Conservation (phyloP, 2,113 vertebrate species). For the Ptychochromis oligacanthus region DNA sequence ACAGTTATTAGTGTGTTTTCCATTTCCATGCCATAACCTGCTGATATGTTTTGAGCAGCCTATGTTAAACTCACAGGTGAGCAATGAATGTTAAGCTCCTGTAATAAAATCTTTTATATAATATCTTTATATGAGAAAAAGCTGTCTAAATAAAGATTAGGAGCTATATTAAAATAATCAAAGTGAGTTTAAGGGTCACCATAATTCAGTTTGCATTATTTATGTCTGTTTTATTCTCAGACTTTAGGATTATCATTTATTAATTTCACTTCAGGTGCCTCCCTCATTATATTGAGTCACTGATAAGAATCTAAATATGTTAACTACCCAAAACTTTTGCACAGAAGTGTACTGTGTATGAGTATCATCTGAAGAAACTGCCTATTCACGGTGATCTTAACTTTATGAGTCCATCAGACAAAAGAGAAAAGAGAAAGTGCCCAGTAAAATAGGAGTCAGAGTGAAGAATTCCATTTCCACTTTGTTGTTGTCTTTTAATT, state of each 20-base stretch:
- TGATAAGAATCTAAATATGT: background rate
- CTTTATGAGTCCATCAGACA: no score
- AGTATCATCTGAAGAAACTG: background rate
- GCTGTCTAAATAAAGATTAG: background rate
- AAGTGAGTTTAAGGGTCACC: no score
- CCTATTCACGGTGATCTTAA: background rate
- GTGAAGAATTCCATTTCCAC: background rate
- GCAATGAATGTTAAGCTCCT: background rate
- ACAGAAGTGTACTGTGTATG: background rate
- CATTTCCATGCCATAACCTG: background rate
- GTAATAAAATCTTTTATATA: background rate
- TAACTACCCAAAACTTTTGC: background rate
- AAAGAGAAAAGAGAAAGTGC: no score
- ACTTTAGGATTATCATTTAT: background rate
- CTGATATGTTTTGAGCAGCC: background rate
- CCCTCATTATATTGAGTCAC: background rate
- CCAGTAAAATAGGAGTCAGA: background rate
- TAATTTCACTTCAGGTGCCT: background rate
- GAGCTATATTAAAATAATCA: no score
- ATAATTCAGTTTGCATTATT: background rate
- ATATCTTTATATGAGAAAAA: background rate
- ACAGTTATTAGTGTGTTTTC: background rate
- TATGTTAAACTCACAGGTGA: background rate
- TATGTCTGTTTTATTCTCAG: background rate
- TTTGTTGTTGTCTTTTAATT: slow-evolving; percentile 7